phyloP scores from a whole-genome alignment of 1,140 invertebrate genomes.

The Orchestia grillus region DNA sequence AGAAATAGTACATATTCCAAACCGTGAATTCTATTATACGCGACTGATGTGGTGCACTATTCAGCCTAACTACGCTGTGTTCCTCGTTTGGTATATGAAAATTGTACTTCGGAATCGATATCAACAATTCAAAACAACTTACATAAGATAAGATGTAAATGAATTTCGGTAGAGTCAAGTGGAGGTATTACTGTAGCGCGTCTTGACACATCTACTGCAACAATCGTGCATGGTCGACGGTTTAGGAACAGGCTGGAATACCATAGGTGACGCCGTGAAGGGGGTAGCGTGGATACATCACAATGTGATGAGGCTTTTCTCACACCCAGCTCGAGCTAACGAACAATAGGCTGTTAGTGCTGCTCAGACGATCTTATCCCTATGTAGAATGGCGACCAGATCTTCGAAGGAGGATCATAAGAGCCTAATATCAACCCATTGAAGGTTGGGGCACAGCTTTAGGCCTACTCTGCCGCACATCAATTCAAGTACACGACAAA shows the following conservation, averaged over 20 bases:
- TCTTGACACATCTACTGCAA: neutral
- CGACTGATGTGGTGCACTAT: neutral
- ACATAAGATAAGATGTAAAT: too few species aligned
- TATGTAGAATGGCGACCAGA: neutral
- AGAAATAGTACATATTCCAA: too few species aligned
- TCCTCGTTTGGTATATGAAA: too few species aligned
- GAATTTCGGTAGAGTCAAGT: neutral
- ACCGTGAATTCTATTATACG: too few species aligned
- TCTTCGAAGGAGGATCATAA: constrained; percentile 10
- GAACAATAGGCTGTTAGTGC: constrained; percentile 17
- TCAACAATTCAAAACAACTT: too few species aligned
- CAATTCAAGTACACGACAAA: constrained; percentile 41
- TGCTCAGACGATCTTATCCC: neutral
- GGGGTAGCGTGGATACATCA: constrained; percentile 5
- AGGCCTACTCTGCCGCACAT: constrained; percentile 10
- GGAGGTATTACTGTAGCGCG: neutral
- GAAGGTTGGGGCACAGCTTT: neutral
- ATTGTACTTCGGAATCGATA: too few species aligned
- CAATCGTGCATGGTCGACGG: neutral
- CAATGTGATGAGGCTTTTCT: neutral
- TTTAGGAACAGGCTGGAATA: neutral
- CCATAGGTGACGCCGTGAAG: neutral
- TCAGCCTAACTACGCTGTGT: neutral
- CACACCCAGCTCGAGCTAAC: neutral
- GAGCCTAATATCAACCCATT: constrained; percentile 29